phyloP scores from a whole-genome alignment of 2,888 invertebrate genomes.

The Tholera decimalis region DNA sequence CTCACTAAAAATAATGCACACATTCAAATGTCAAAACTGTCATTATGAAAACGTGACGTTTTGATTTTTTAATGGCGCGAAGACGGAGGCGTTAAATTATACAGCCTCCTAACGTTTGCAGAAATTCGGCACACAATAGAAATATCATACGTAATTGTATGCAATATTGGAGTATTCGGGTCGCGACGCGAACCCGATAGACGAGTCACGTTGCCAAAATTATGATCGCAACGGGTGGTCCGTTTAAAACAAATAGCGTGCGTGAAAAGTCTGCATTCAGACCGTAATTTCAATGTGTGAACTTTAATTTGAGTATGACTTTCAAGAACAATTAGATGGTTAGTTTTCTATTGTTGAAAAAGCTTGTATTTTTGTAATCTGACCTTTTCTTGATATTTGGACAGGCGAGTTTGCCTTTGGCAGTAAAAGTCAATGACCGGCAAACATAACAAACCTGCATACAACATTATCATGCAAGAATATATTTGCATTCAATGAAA shows the following conservation, averaged over 20 bases:
- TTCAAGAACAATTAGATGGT: conserved; percentile 39
- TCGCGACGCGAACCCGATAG: conserved; percentile 34
- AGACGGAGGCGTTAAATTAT: conserved; percentile 62
- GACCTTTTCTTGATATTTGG: conserved; percentile 55
- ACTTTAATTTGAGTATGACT: conserved; percentile 36
- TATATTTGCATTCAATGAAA: conserved; percentile 40
- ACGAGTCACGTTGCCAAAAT: conserved; percentile 48
- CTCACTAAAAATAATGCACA: too few species aligned
- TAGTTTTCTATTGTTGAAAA: conserved; percentile 39
- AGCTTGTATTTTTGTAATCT: conserved; percentile 35
- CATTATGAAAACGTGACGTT: conserved; percentile 52
- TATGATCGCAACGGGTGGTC: conserved; percentile 46
- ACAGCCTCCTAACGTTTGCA: conserved; percentile 45
- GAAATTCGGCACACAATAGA: conserved; percentile 47
- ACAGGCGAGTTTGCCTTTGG: conserved; percentile 15
- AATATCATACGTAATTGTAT: conserved; percentile 50
- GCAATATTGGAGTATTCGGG: conserved; percentile 42
- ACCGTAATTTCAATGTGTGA: conserved; percentile 28
- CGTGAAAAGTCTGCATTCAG: conserved; percentile 16
- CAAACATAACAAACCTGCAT: conserved; percentile 8
- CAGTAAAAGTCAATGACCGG: conserved; percentile 48
- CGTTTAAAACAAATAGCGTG: conserved; percentile 42
- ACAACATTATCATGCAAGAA: conserved; percentile 10
- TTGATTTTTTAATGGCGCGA: conserved; percentile 35
- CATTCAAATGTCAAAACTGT: conserved; percentile 59